Evolutionary conservation across 1,140 invertebrate species (phyloP).

Genomic region (Anastrepha ludens): DNA sequence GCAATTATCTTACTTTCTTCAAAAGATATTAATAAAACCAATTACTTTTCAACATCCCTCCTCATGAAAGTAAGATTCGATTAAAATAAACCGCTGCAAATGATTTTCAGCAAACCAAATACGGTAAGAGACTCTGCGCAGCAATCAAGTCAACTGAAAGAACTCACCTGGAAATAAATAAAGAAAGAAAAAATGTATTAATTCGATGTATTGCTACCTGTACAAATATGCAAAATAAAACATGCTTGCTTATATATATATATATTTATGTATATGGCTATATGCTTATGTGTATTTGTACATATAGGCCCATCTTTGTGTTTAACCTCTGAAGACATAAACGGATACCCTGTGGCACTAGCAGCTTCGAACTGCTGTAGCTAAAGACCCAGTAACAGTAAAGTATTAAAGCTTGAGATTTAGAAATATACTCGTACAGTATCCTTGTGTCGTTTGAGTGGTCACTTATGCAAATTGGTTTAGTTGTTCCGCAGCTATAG

Average conservation of each 20-base stretch:
- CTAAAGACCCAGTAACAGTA: too few relatives aligned
- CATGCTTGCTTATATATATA: background rate
- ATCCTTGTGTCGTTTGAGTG: too few relatives aligned
- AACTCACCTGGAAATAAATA: constrained; percentile 34
- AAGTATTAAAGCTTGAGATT: too few relatives aligned
- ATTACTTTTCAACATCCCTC: background rate
- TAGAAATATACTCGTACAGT: too few relatives aligned
- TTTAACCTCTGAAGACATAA: too few relatives aligned
- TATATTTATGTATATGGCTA: background rate
- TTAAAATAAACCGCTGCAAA: background rate
- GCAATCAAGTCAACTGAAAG: background rate
- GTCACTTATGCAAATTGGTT: too few relatives aligned
- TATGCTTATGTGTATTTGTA: background rate
- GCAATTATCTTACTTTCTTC: background rate
- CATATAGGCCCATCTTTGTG: background rate
- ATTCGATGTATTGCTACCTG: background rate
- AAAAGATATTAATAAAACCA: constrained; percentile 16
- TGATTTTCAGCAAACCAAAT: background rate
- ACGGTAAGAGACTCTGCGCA: background rate
- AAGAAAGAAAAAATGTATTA: background rate
- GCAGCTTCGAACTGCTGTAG: too few relatives aligned
- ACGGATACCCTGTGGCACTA: too few relatives aligned
- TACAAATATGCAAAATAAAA: background rate
- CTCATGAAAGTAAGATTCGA: constrained; percentile 7
- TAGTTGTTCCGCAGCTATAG: too few relatives aligned